Evolutionary conservation across 2,113 vertebrate genomes (phyloP).

Genomic region (Tursiops truncatus): DNA sequence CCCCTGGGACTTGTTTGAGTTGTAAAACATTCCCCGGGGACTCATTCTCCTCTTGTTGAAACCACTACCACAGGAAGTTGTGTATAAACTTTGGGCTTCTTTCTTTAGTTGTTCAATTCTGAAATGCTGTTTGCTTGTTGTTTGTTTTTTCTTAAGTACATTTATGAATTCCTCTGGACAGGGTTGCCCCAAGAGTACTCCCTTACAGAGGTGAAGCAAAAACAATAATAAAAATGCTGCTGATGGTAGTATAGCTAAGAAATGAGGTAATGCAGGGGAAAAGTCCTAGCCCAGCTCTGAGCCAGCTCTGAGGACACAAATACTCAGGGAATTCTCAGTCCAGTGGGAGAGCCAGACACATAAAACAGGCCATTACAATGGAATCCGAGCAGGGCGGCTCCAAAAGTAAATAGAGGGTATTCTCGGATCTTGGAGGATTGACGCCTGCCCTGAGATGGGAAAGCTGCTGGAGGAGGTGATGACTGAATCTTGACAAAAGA

Average conservation of each 20-base stretch:
- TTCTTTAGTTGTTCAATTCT: conserved; percentile 68
- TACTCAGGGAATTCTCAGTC: background rate
- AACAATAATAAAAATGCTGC: background rate
- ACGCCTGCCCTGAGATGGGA: background rate
- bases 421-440: background rate
- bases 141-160: background rate
- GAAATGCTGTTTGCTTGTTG: background rate
- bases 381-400: background rate
- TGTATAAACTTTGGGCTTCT: conserved; percentile 30
- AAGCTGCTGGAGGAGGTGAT: background rate
- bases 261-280: background rate
- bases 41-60: conserved; percentile 63
- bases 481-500: background rate
- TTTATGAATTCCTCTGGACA: background rate
- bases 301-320: background rate
- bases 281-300: background rate
- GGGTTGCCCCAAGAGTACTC: background rate
- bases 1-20: background rate
- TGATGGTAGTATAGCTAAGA: background rate
- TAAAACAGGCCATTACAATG: background rate
- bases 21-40: conserved; percentile 32
- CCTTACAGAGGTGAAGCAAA: background rate
- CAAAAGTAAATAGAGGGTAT: background rate
- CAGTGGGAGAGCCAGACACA: background rate
- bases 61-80: conserved; percentile 52